A percentile compares a stretch with the other conserved stretches of the same genome.
phyloP scores from a whole-genome alignment of 1,140 invertebrate genomes.

The Lepidostoma basale region DNA sequence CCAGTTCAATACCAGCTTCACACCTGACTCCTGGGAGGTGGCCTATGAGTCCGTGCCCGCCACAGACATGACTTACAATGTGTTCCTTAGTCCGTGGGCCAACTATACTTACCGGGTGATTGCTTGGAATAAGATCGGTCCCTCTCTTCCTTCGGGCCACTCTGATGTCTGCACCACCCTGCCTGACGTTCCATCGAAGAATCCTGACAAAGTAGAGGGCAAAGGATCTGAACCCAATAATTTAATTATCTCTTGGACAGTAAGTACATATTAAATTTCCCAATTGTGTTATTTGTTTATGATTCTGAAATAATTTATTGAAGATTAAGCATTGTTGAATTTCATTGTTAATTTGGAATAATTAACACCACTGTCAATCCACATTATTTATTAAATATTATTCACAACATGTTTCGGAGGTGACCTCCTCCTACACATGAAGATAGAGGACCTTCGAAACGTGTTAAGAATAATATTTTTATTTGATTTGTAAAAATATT shows the following conservation, averaged over 20 bases:
- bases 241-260: constrained; percentile 93
- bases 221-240: constrained; percentile 87
- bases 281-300: background rate
- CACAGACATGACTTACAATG: constrained; percentile 76
- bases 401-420: too few relatives aligned
- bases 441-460: too few relatives aligned
- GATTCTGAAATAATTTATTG: too few relatives aligned
- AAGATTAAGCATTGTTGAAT: too few relatives aligned
- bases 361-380: too few relatives aligned
- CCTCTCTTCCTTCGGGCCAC: constrained; percentile 82
- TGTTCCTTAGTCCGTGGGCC: constrained; percentile 87
- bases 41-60: constrained; percentile 77
- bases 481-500: too few relatives aligned
- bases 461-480: too few relatives aligned
- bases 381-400: too few relatives aligned
- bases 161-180: constrained; percentile 85
- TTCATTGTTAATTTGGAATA: too few relatives aligned
- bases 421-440: too few relatives aligned
- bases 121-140: constrained; percentile 92
- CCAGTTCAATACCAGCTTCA: constrained; percentile 94
- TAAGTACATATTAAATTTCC: constrained; percentile 55
- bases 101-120: constrained; percentile 97
- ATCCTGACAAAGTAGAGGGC: constrained; percentile 93
- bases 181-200: constrained; percentile 88
- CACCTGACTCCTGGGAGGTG: constrained; percentile 88